These are phyloP conservation scores for Cyaniris semiargus DNA, from an alignment of 2,888 invertebrate species.

Conservation along the genomic window DNA sequence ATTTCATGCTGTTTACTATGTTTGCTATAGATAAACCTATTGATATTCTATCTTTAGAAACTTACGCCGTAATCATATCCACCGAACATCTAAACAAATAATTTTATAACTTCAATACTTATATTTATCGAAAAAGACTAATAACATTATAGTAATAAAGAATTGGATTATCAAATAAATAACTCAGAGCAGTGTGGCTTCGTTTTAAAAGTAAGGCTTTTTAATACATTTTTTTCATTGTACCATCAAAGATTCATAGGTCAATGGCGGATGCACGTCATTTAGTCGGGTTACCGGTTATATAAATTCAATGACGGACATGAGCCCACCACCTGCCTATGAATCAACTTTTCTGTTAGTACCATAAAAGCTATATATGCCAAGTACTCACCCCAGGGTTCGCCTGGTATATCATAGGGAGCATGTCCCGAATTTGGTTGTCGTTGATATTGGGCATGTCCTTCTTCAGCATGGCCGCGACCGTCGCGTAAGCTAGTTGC, in stretches of 20 bases:
- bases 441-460: slow-evolving; percentile 83
- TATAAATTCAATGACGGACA: too few relatives aligned
- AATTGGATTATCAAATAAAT: too few relatives aligned
- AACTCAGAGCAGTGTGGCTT: too few relatives aligned
- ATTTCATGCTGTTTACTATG: neutral
- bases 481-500: slow-evolving; percentile 68
- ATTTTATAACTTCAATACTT: slow-evolving; percentile 34
- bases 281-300: too few relatives aligned
- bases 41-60: slow-evolving; percentile 54
- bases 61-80: slow-evolving; percentile 80
- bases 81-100: slow-evolving; percentile 78
- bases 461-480: slow-evolving; percentile 79
- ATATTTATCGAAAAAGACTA: neutral
- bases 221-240: too few relatives aligned
- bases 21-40: slow-evolving; percentile 31
- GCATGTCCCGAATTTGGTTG: slow-evolving; percentile 80
- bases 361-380: neutral
- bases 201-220: too few relatives aligned
- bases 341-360: too few relatives aligned
- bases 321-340: too few relatives aligned
- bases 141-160: neutral
- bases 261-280: too few relatives aligned
- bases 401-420: slow-evolving; percentile 83
- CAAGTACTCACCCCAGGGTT: slow-evolving; percentile 66
- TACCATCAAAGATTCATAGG: too few relatives aligned